Base-by-base conservation (phyloP, 2,113 vertebrate genomes). In the Eleginops maclovinus region DNA sequence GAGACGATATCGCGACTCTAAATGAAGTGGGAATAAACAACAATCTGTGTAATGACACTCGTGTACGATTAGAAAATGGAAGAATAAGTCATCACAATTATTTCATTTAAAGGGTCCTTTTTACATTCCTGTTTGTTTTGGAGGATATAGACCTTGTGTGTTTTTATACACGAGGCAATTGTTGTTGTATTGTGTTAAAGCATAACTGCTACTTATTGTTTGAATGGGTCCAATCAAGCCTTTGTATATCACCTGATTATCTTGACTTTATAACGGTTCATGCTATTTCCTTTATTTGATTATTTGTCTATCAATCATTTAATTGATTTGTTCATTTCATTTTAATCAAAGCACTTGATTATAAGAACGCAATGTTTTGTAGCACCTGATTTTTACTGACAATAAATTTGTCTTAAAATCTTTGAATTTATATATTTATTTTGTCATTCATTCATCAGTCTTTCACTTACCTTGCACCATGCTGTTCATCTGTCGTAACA, bases 261-360 rank as follows among this genome's bases (percentile, higher is more conserved):
- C 53, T n/a, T 56, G 0, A 56, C 54, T 24, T 50, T 40, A 13
- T 56, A 28, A 31, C 7, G 28, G 4, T 31, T 4, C 12, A 65
- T 63, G 1, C 50, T 46, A 46, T 70, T 65, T 21, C 44, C 72
- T 53, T 28, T 65, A 62, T 72, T 12, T 51, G 21, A 41, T 47
- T 16, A 26, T 41, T 6, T 31, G 28, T 31, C 28, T n/a, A 26
- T 19, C 5, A 49, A 50, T 72, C 65, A 76, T 72, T 79, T 86
- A 26, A 56, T 26, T 56, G 36, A 28, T 67, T 2, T 67, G 28
- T 77, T 83, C 15, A 24, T 28, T 62, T 78, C 2, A 15, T 68
- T 21, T 68, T 53, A 4, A 16, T 53, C 0, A 13, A 81, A 69
- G 85, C 69, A 70, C 77, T 75, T 14, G 51, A 85, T 85, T 16